Base-by-base conservation (phyloP, 2,888 invertebrate genomes). In the Parascotia fuliginaria region DNA sequence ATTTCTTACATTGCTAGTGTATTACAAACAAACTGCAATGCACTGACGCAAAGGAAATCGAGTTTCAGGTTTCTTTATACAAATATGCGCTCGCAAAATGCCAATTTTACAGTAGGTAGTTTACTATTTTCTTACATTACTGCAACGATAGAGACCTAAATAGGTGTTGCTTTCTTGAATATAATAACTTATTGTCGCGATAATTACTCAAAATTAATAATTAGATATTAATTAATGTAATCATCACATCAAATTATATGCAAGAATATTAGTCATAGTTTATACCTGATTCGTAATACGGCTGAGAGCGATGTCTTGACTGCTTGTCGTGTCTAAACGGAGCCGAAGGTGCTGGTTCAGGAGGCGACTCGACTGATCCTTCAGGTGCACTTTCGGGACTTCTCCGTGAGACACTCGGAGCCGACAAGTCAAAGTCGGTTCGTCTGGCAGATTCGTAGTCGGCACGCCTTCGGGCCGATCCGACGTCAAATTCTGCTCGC, bases 381-480 rank as follows among this genome's bases (percentile, higher is more conserved):
- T 92, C 92, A 1, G 91, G 92, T 0, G 90, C 92, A 56, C 92
- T 90, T 22, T 91, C 92, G 27, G 92, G 90, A 57, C 91, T 92
- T 15, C 89, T 77, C 46, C 89, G 77, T 0, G 88, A 86, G 1
- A 75, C 87, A 33, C 89, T 85, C 29, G 92, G 89, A 45, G 88
- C 88, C 9, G 91, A 89, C 55, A 91, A 78, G 58, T 90, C 90
- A 66, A 92, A 90, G 60, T 92, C 91, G 1, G 92, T 90, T 60
- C 92, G 79, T 51, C 92, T 85, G 3, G 92, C 90, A 15, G 90
- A 90, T 60, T 91, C 90, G 91, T 92, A 92, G 58, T 91, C 91
- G 1, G 89, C 90, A 12, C 91, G 80, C 40, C 90, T 79, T 51
- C 91, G 74, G 16, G 89, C 90, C 6, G 89, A 89, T 45, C 87